A percentile compares a stretch with the other conserved stretches of the same genome.
phyloP scores from a whole-genome alignment of 2,113 vertebrate genomes.

The Odocoileus hemionus region DNA sequence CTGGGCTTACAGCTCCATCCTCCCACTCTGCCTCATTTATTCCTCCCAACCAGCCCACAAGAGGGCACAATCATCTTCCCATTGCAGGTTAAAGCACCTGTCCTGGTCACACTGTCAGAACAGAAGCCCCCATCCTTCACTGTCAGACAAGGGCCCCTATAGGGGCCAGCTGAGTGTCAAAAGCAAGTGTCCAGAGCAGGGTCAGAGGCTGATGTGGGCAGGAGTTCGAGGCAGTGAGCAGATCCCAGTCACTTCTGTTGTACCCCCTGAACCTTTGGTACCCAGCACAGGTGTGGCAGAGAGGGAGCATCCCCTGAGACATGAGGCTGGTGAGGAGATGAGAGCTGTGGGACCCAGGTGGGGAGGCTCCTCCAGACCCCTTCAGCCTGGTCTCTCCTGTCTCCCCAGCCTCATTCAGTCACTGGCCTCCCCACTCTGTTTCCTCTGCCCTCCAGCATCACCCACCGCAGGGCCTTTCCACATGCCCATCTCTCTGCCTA shows the following conservation, averaged over 20 bases:
- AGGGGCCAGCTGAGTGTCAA: neutral
- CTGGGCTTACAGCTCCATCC: neutral
- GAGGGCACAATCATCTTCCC: neutral
- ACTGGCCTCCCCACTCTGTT: neutral
- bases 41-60: neutral
- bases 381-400: neutral
- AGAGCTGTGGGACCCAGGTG: neutral
- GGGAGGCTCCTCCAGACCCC: neutral
- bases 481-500: neutral
- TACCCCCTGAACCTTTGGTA: neutral
- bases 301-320: neutral
- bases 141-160: neutral
- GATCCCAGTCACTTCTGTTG: neutral
- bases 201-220: no score
- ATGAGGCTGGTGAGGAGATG: neutral
- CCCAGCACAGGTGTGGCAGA: neutral
- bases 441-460: neutral
- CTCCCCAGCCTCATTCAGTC: no score
- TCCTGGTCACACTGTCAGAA: neutral
- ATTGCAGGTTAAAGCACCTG: neutral
- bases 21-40: neutral
- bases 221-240: neutral
- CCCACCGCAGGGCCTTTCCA: neutral
- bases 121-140: neutral
- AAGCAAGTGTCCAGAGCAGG: neutral